Base-by-base conservation (phyloP, 92 coral and sea anemone genomes). In the Parazoanthus atlanticus region DNA sequence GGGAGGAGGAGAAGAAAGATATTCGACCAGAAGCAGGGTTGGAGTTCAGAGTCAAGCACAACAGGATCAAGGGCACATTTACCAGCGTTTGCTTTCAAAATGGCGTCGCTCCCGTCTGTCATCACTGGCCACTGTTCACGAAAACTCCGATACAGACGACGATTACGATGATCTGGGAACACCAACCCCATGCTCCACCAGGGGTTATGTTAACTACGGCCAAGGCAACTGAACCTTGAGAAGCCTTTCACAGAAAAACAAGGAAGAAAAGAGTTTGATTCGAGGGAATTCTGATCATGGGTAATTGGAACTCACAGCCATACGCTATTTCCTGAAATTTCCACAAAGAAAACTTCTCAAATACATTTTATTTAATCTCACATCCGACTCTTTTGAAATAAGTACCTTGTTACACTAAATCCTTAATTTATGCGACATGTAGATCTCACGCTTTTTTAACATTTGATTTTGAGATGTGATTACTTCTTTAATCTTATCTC, bases 61-160 rank as follows among this genome's bases (percentile, higher is more conserved):
- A 76, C 58, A 76, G 25, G 80, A 40, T 8, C 26, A 76, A 26
- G 13, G 9, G 0, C 80, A n/a, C 58, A 43, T 41, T 40, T 76
- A 76, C 15, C 52, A 76, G 49, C 58, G 80, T 40, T 23, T 76
- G 80, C 80, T 76, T 43, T 76, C 58, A 16, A 40, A 76, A 76
- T 76, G 80, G 80, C 80, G 80, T 38, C 80, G 80, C 3, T 38
- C 80, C 16, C 56, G 58, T 15, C 17, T 21, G 29, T 43, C 80
- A 1, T 36, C 80, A 9, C 30, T 76, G 13, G 29, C 80, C 21
- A 76, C 52, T 36, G 80, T 76, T 25, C 80, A 40, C 28, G 80
- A 76, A n/a, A 76, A 10, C 3, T n/a, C 58, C 3, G 80, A 76
- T 40, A 43, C 52, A 12, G 80, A 76, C 21, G 29, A 15, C 17